These are phyloP conservation scores for Mylabris phalerata DNA, from an alignment of 1,140 invertebrate species.

Conservation along the genomic window DNA sequence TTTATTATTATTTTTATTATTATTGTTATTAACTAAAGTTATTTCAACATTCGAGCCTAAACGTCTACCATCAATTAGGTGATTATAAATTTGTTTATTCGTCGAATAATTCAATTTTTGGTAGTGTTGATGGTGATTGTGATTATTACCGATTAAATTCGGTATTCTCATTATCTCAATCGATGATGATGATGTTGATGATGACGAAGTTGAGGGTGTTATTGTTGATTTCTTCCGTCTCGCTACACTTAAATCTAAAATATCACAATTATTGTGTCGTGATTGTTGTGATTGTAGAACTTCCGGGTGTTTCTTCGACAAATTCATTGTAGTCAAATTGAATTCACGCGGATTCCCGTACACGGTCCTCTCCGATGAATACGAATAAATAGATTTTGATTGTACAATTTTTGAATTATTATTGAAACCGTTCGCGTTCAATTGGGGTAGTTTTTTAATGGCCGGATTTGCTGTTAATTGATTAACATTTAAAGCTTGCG, in stretches of 20 bases:
- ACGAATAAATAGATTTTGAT: slow-evolving; percentile 55
- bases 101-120: neutral
- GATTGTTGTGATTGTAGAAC: slow-evolving; percentile 35
- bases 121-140: slow-evolving; percentile 10
- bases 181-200: no score
- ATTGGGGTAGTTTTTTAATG: slow-evolving; percentile 9
- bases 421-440: slow-evolving; percentile 2
- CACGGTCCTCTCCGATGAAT: slow-evolving; percentile 51
- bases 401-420: slow-evolving; percentile 52
- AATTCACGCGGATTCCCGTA: slow-evolving; percentile 67
- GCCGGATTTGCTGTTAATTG: slow-evolving; percentile 39
- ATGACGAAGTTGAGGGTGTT: no score
- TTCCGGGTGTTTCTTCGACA: slow-evolving; percentile 30
- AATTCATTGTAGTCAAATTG: slow-evolving; percentile 40
- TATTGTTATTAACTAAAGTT: slow-evolving; percentile 43
- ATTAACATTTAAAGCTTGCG: slow-evolving; percentile 18
- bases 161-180: neutral
- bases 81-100: slow-evolving; percentile 3
- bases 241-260: slow-evolving; percentile 48
- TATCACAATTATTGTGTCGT: slow-evolving; percentile 41
- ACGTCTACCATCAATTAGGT: slow-evolving; percentile 33
- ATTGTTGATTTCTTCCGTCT: slow-evolving; percentile 40
- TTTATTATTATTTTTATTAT: no score
- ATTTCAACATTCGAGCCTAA: slow-evolving; percentile 55
- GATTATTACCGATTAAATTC: slow-evolving; percentile 33